These are phyloP conservation scores for Neodiprion lecontei DNA, from an alignment of 1,140 invertebrate species.

Conservation along the genomic window DNA sequence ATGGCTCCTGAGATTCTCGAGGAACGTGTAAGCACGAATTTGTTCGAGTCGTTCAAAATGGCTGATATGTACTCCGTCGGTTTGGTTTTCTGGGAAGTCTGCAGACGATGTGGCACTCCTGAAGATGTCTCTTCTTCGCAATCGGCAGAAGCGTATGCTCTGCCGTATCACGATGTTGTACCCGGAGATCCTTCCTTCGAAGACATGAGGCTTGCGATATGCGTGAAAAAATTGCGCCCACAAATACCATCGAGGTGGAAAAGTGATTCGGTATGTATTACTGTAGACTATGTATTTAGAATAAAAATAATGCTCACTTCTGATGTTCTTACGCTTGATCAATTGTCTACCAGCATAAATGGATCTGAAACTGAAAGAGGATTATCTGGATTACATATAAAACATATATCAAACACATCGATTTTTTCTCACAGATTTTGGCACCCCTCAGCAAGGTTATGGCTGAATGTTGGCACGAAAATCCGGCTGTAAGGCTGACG, in stretches of 20 bases:
- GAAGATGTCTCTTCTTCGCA: constrained; percentile 63
- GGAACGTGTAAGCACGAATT: constrained; percentile 78
- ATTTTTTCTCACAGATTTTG: constrained; percentile 70
- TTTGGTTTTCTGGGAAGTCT: constrained; percentile 93
- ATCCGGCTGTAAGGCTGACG: constrained; percentile 87
- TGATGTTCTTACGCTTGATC: neutral
- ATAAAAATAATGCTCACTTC: too few species aligned
- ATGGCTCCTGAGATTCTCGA: constrained; percentile 93
- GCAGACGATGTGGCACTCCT: constrained; percentile 73
- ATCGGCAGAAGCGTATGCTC: constrained; percentile 79
- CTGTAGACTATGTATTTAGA: constrained; percentile 4
- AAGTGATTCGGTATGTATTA: constrained; percentile 64
- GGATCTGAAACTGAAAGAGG: neutral
- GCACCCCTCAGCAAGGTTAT: constrained; percentile 79
- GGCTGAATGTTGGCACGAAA: constrained; percentile 92
- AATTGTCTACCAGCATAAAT: neutral
- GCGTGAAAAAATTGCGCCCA: constrained; percentile 78
- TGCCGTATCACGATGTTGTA: constrained; percentile 89
- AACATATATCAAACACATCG: constrained; percentile 23
- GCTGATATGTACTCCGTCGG: constrained; percentile 96
- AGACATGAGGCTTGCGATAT: constrained; percentile 92
- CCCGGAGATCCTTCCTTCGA: constrained; percentile 91
- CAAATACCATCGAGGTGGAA: constrained; percentile 80
- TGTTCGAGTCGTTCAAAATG: constrained; percentile 94
- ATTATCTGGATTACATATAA: constrained; percentile 1